Percentiles rank a stretch among this genome's conserved stretches.
These are phyloP conservation scores for Chamaetylas fuelleborni DNA, from an alignment of 2,113 vertebrate species.

Conservation along the genomic window DNA sequence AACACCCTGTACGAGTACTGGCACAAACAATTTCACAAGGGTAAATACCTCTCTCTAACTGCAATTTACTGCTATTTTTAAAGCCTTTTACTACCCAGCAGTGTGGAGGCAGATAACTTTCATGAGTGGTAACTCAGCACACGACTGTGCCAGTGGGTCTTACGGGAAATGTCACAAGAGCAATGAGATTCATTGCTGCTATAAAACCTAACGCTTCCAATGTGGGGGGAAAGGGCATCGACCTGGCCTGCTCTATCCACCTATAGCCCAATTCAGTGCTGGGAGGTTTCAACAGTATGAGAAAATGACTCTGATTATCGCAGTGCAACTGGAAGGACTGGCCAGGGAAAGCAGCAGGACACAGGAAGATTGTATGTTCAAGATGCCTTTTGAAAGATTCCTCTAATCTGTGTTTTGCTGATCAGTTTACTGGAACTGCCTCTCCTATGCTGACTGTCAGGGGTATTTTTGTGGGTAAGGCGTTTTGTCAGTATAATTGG, in stretches of 20 bases:
- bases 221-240: background rate
- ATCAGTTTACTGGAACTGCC: background rate
- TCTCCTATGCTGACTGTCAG: background rate
- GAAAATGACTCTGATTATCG: background rate
- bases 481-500: background rate
- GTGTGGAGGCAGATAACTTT: background rate
- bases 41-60: background rate
- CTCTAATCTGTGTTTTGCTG: background rate
- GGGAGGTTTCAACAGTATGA: background rate
- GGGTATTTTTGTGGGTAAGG: background rate
- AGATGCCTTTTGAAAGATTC: background rate
- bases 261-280: background rate
- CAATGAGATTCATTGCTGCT: background rate
- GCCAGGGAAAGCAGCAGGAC: background rate
- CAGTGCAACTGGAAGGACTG: background rate
- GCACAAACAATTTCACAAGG: background rate
- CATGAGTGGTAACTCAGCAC: background rate
- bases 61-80: background rate
- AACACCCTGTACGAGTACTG: background rate
- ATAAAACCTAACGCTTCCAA: background rate
- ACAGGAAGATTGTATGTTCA: rapidly evolving
- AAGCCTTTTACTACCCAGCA: background rate
- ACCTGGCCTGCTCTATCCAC: background rate
- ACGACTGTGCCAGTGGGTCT: background rate
- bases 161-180: background rate